These are phyloP conservation scores for Eidolon helvum DNA, from an alignment of 2,113 vertebrate genomes.

Conservation along the genomic window DNA sequence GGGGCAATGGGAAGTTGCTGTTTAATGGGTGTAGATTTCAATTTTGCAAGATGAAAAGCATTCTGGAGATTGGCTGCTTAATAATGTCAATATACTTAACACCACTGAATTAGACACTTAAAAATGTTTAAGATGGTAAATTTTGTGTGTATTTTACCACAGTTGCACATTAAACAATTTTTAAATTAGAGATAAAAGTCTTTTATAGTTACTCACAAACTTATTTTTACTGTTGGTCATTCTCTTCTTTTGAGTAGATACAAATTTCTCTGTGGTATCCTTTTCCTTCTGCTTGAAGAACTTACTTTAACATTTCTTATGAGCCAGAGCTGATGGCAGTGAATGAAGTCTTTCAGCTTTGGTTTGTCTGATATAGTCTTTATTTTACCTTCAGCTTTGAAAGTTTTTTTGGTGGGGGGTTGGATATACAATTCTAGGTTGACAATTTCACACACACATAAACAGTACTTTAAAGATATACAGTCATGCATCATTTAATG, in stretches of 20 bases:
- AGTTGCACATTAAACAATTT: not conserved
- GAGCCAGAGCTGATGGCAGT: not conserved
- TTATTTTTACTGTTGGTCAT: not conserved
- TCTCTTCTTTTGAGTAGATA: not conserved
- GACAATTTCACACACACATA: not conserved
- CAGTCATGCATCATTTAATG: not conserved
- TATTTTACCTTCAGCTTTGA: not conserved
- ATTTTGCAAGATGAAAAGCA: not conserved
- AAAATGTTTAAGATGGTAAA: not conserved
- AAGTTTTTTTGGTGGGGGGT: not conserved
- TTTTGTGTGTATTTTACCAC: not conserved
- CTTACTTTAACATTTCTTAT: not conserved
- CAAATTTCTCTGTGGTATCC: not conserved
- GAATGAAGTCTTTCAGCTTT: not conserved
- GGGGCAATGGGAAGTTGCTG: not conserved
- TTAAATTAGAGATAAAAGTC: not conserved
- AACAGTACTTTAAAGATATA: not conserved
- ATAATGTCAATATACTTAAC: not conserved
- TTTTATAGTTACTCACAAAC: not conserved
- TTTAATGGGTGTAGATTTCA: not conserved
- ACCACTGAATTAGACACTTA: not conserved
- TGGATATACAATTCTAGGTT: not conserved
- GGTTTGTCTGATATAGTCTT: not conserved
- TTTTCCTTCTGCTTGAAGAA: not conserved
- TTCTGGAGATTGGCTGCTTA: not conserved